Base-by-base conservation (phyloP, 2,113 vertebrate genomes). In the Platysternon megacephalum region DNA sequence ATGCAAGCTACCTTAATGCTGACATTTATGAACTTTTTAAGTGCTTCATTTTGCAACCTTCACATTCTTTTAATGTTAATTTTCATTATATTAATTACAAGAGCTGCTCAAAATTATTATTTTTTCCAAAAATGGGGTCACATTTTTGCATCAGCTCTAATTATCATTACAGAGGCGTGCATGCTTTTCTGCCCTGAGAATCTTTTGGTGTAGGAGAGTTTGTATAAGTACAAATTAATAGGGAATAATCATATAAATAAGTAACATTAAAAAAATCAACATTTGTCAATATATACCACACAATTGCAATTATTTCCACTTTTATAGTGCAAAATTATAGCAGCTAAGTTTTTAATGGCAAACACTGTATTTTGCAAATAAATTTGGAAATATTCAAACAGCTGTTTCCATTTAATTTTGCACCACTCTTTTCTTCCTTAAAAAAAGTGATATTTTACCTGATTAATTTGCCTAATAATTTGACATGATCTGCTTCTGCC, bases 391-490 rank as follows among this genome's bases (percentile, higher is more conserved):
- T 96, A 96, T 96, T 95, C 95, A 87, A 84, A 97, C 98, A 98
- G 97, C 98, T 99, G 99, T 98, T 99, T 99, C 97, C 98, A 79
- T 97, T 99, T 99, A 97, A 78, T 93, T 89, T 95, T 92, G 96
- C 4, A 21, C 97, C 97, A 97, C 89, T 97, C 94, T 93, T 88
- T 96, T 96, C 91, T 94, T 94, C 88, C 91, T 98, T 93, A 97
- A 93, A 97, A 98, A 98, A 95, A 97, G 97, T 98, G 82, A 95
- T 98, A 98, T 98, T 96, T 97, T 96, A 94, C 86, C 98, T 98
- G 98, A 98, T 98, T 98, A 98, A 98, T 96, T 95, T 98, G 98
- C 53, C 80, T 91, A 96, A 98, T 98, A 97, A 94, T 97, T 98
- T 98, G 92, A 97, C 98, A 94, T 98, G 97, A 98, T 98, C 98